Evolutionary conservation across 2,888 invertebrate genomes (phyloP).

Genomic region (Cordilura impudica): DNA sequence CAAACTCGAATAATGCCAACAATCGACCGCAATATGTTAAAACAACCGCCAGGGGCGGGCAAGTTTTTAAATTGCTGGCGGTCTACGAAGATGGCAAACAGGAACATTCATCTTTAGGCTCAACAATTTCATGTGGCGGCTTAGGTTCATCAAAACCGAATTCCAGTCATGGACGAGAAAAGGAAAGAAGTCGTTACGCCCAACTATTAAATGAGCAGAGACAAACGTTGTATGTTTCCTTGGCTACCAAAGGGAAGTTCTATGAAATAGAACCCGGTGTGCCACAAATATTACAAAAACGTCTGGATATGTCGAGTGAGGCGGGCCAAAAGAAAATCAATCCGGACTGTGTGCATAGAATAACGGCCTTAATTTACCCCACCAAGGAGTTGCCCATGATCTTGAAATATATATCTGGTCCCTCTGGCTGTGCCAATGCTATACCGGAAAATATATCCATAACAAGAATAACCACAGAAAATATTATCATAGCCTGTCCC

Average conservation of each 20-base stretch:
- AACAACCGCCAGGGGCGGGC: conserved; percentile 85
- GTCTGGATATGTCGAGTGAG: conserved; percentile 65
- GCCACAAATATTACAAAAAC: conserved; percentile 76
- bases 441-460: conserved; percentile 76
- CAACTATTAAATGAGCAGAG: conserved; percentile 86
- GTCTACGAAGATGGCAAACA: conserved; percentile 85
- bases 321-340: conserved; percentile 73
- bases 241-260: conserved; percentile 87
- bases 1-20: conserved; percentile 63
- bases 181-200: conserved; percentile 82
- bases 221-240: conserved; percentile 85
- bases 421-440: conserved; percentile 69
- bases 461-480: conserved; percentile 74
- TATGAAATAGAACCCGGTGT: conserved; percentile 83
- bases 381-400: conserved; percentile 73
- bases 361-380: conserved; percentile 72
- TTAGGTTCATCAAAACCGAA: conserved; percentile 60
- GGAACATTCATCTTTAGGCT: conserved; percentile 67
- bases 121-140: conserved; percentile 57
- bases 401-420: conserved; percentile 76
- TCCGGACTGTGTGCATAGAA: conserved; percentile 77
- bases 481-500: conserved; percentile 79
- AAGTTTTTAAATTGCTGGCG: conserved; percentile 85
- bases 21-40: conserved; percentile 81
- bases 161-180: conserved; percentile 72